These are phyloP conservation scores for Stylophora pistillata DNA, from an alignment of 64 coral and sea anemone genomes.

Conservation along the genomic window DNA sequence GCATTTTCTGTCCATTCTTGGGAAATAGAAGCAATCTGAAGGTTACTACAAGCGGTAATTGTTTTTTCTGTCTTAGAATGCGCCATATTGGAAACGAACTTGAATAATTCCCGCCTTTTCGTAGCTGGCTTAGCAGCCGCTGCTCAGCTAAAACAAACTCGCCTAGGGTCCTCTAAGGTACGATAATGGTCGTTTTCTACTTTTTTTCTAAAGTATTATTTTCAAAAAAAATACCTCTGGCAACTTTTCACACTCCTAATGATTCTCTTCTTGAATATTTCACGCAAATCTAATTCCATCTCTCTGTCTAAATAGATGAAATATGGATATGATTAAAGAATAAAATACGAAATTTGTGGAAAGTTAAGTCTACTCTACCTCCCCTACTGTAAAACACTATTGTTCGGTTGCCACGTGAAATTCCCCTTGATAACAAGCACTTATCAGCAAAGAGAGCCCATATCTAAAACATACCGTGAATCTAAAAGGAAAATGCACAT, in stretches of 20 bases:
- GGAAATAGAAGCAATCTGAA: slow-evolving; percentile 61
- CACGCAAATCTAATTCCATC: neutral
- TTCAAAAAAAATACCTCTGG: too few species aligned
- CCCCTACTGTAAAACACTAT: neutral
- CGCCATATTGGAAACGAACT: slow-evolving; percentile 50
- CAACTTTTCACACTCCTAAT: too few species aligned
- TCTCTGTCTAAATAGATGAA: too few species aligned
- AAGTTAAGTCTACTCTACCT: neutral
- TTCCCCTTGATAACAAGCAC: neutral
- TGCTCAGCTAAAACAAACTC: neutral
- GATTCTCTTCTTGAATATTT: too few species aligned
- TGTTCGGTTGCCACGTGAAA: slow-evolving; percentile 58
- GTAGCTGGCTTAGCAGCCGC: slow-evolving; percentile 54
- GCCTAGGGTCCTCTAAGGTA: neutral
- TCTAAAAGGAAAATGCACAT: neutral
- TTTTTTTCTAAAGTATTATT: too few species aligned
- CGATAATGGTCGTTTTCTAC: too few species aligned
- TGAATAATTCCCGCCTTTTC: slow-evolving; percentile 73
- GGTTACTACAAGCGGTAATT: slow-evolving; percentile 53
- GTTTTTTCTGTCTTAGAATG: slow-evolving; percentile 26
- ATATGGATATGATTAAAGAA: neutral
- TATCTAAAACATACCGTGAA: neutral
- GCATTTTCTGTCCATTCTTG: slow-evolving; percentile 76
- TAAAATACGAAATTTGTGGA: neutral
- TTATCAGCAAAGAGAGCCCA: neutral